Evolutionary conservation across 2,797 vertebrate genomes (phyloP).

Genomic region (Sylvia borin): DNA sequence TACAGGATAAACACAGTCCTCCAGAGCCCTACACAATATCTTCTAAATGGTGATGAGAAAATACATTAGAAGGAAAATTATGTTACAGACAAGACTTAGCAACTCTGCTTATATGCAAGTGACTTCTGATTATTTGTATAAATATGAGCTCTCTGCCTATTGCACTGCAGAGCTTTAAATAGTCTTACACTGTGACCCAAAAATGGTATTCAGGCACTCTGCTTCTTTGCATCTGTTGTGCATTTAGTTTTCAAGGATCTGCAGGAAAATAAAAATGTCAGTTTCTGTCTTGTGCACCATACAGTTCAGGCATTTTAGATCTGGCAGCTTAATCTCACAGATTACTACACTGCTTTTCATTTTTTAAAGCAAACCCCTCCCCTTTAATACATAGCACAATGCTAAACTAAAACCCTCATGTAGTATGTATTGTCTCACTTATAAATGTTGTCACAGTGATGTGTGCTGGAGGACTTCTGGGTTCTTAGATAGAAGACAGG

Average conservation of each 20-base stretch:
- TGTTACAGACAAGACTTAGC: not conserved
- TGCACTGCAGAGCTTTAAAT: not conserved
- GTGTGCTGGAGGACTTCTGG: not conserved
- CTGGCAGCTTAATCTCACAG: slow-evolving; percentile 2
- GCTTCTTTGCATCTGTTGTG: slow-evolving; percentile 14
- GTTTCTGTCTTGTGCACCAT: slow-evolving; percentile 24
- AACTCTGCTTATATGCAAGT: not conserved
- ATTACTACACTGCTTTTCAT: not conserved
- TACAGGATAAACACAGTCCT: not conserved
- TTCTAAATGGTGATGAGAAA: not conserved
- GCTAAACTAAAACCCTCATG: not conserved
- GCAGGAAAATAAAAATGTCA: slow-evolving; percentile 45
- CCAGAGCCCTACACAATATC: not conserved
- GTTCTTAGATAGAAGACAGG: not conserved
- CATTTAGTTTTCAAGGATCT: slow-evolving; percentile 8
- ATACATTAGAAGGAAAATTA: not conserved
- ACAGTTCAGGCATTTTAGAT: not conserved
- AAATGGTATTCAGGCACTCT: not conserved
- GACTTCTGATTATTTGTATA: not conserved
- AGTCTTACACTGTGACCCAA: not conserved
- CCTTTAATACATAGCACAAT: not conserved
- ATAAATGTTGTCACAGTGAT: not conserved
- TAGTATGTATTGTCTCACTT: not conserved
- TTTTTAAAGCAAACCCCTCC: not conserved
- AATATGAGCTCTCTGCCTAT: not conserved